phyloP scores from a whole-genome alignment of 2,797 vertebrate species.

The Mastacembelus armatus region DNA sequence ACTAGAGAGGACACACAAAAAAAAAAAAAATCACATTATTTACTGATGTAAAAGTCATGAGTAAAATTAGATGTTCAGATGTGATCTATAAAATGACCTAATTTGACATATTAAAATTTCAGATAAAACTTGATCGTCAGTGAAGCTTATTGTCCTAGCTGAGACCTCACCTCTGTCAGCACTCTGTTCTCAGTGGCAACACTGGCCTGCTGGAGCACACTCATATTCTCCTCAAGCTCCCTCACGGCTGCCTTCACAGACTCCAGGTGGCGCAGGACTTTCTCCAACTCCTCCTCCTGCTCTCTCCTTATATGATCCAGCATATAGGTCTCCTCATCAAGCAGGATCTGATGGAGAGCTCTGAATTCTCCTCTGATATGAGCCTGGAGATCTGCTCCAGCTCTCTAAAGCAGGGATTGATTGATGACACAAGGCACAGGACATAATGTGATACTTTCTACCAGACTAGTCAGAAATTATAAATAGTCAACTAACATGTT shows the following conservation, averaged over 20 bases:
- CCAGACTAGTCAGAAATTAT: background rate
- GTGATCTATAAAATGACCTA: background rate
- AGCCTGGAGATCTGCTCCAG: conserved; percentile 79
- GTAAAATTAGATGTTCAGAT: background rate
- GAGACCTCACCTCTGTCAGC: conserved; percentile 69
- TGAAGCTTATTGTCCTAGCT: background rate
- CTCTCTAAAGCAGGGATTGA: conserved; percentile 70
- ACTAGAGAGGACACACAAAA: conserved; percentile 73
- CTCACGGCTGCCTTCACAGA: conserved; percentile 62
- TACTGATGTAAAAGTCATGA: conserved; percentile 11
- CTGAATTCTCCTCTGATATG: conserved; percentile 84
- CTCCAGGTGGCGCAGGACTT: conserved; percentile 74
- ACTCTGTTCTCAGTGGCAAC: conserved; percentile 49
- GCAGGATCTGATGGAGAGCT: conserved; percentile 85
- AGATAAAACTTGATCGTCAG: background rate
- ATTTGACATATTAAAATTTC: background rate
- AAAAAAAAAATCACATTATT: conserved; percentile 24
- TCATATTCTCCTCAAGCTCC: conserved; percentile 79
- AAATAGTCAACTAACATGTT: background rate
- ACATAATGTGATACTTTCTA: background rate
- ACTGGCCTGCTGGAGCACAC: conserved; percentile 65
- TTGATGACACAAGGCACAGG: background rate
- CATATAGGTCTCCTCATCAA: conserved; percentile 81
- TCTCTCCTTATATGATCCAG: conserved; percentile 82
- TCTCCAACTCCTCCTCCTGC: conserved; percentile 76